Percentiles rank a stretch among this genome's conserved stretches.
phyloP scores from a whole-genome alignment of 2,888 invertebrate genomes.

The Heliconius sara region DNA sequence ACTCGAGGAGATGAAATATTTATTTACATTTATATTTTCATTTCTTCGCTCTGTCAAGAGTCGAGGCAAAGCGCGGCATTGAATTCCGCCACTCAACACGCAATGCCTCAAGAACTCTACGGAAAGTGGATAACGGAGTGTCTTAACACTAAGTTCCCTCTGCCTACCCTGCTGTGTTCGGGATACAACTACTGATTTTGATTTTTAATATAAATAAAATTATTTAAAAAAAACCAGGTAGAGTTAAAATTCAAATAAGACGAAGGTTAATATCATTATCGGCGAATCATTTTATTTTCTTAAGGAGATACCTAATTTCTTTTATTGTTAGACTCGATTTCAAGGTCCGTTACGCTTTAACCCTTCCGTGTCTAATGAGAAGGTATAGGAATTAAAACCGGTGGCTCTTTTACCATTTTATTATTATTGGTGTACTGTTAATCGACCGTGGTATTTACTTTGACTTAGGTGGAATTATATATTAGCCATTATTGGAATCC shows the following conservation, averaged over 20 bases:
- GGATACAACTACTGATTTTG: no score
- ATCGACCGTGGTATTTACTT: slow-evolving; percentile 64
- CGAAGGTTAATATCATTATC: slow-evolving; percentile 13
- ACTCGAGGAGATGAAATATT: no score
- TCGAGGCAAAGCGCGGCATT: no score
- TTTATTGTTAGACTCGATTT: slow-evolving; percentile 50
- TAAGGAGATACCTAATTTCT: slow-evolving; percentile 43
- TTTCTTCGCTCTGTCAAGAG: no score
- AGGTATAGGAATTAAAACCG: slow-evolving; percentile 67
- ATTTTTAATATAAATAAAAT: no score
- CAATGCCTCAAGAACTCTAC: no score
- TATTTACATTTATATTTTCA: no score
- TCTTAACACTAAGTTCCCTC: no score
- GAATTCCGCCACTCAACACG: no score
- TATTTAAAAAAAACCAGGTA: background rate
- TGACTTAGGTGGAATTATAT: slow-evolving; percentile 53
- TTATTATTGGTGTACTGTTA: slow-evolving; percentile 59
- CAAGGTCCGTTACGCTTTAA: slow-evolving; percentile 69
- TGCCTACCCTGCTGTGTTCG: no score
- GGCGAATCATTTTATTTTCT: slow-evolving; percentile 33
- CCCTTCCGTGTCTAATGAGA: slow-evolving; percentile 76
- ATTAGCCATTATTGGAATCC: no score
- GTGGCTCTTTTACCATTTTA: slow-evolving; percentile 63
- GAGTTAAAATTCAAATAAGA: background rate
- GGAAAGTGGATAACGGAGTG: no score